phyloP scores from a whole-genome alignment of 2,797 vertebrate genomes.

The Mormyrus hasselquistii region DNA sequence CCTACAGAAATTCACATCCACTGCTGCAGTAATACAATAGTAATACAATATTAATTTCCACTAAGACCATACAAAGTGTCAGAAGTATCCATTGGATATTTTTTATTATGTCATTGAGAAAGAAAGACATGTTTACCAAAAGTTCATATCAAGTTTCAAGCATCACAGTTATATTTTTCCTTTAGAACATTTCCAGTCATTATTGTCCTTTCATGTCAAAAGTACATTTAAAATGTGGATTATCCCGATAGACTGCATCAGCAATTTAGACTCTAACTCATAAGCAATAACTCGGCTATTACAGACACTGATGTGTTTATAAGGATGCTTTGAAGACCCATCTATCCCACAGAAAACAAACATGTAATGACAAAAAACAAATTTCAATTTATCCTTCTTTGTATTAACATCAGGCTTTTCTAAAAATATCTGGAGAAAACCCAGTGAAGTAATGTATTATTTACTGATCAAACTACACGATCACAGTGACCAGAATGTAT shows the following conservation, averaged over 20 bases:
- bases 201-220: neutral
- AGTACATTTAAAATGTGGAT: neutral
- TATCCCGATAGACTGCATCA: neutral
- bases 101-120: neutral
- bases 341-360: neutral
- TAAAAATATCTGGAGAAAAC: neutral
- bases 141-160: neutral
- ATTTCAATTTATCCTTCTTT: neutral
- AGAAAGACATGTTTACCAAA: neutral
- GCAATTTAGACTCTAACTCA: neutral
- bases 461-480: neutral
- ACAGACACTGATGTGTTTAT: neutral
- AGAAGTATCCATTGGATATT: constrained; percentile 1
- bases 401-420: neutral
- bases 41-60: constrained; percentile 3
- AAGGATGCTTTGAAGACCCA: neutral
- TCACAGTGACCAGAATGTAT: neutral
- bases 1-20: neutral
- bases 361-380: neutral
- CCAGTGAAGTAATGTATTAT: neutral
- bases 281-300: neutral
- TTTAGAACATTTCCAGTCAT: neutral
- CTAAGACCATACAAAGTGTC: neutral
- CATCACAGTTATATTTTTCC: neutral
- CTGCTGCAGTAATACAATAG: neutral